Conservation (phyloP, 2,888 invertebrate genomes). For the Lasioglossum malachurum region DNA sequence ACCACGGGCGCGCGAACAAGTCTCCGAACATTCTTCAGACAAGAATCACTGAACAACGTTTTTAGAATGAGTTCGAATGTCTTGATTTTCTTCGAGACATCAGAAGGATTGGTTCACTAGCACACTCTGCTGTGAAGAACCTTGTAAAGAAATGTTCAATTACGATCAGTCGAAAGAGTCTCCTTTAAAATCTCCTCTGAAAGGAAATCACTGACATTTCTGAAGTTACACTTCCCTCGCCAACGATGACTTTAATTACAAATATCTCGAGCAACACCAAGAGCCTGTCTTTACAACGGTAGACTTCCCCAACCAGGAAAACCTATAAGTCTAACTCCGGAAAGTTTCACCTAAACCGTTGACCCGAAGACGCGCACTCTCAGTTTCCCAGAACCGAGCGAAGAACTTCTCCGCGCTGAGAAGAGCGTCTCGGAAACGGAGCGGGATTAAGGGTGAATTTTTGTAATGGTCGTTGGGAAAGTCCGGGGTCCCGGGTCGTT, state of each 20-base stretch:
- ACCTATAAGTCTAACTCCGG: not conserved
- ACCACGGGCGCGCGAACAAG: not conserved
- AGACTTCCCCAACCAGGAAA: not conserved
- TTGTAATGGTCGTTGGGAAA: slow-evolving; percentile 32
- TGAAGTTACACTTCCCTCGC: not conserved
- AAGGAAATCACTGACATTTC: not conserved
- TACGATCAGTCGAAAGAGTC: not conserved
- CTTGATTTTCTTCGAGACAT: not conserved
- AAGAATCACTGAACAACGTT: not conserved
- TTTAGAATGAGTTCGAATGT: not conserved
- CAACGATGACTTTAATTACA: not conserved
- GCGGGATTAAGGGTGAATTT: slow-evolving; percentile 27
- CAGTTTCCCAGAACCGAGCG: not conserved
- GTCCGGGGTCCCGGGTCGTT: not conserved
- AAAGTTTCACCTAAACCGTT: not conserved
- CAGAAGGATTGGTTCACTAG: not conserved
- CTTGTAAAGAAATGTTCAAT: not conserved
- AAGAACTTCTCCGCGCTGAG: not conserved
- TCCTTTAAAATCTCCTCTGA: not conserved
- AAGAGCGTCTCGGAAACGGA: not conserved
- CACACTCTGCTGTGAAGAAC: not conserved
- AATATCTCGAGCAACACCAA: not conserved
- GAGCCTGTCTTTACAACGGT: not conserved
- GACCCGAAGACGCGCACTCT: not conserved
- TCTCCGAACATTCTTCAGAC: not conserved